These are phyloP conservation scores for Lithophane semibrunnea DNA, from an alignment of 2,888 invertebrate genomes.

Conservation along the genomic window DNA sequence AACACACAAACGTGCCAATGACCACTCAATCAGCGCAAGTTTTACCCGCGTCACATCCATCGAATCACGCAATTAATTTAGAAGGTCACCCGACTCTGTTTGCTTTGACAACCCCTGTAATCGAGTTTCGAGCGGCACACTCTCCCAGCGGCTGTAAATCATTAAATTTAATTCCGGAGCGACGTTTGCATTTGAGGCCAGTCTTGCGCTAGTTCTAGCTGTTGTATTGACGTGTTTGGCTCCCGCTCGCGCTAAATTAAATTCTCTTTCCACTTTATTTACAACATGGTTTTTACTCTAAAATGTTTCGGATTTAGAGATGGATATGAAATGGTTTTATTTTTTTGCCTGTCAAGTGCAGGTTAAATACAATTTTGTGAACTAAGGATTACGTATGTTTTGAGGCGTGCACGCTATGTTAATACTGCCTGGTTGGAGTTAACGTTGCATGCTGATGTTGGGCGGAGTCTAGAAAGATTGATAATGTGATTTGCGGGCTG, in stretches of 20 bases:
- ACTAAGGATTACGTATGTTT: conserved; percentile 28
- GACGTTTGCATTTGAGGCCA: conserved; percentile 73
- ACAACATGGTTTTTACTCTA: conserved; percentile 44
- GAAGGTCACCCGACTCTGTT: conserved; percentile 75
- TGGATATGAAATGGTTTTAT: conserved; percentile 49
- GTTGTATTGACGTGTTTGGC: conserved; percentile 65
- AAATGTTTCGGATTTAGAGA: conserved; percentile 49
- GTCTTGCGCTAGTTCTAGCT: conserved; percentile 63
- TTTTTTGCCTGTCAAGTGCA: conserved; percentile 42
- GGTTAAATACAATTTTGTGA: conserved; percentile 29
- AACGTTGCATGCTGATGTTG: conserved; percentile 28
- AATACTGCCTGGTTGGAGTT: neutral
- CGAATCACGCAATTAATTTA: conserved; percentile 79
- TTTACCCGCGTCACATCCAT: conserved; percentile 69
- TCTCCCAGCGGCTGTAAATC: conserved; percentile 75
- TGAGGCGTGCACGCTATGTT: conserved; percentile 19
- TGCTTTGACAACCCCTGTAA: conserved; percentile 80
- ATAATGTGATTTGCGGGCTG: conserved; percentile 22
- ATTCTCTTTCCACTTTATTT: conserved; percentile 53
- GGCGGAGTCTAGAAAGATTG: conserved; percentile 38
- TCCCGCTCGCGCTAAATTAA: conserved; percentile 55
- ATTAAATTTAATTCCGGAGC: conserved; percentile 79
- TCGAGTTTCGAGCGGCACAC: conserved; percentile 72
- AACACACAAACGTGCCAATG: conserved; percentile 61
- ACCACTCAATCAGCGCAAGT: conserved; percentile 73